phyloP scores from a whole-genome alignment of 2,113 vertebrate species.

The Crotalus viridis region DNA sequence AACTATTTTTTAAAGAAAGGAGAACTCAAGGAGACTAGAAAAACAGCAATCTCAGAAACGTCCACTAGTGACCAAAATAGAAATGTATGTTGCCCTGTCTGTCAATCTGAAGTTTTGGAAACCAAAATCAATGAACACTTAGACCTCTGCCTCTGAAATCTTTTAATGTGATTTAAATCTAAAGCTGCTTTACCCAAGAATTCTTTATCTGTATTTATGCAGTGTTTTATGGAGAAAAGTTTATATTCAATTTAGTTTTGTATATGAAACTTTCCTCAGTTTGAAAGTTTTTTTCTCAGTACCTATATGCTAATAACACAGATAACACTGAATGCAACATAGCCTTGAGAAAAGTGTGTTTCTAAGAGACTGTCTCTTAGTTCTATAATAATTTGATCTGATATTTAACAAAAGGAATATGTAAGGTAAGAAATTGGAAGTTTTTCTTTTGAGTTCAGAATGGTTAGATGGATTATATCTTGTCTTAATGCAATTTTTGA shows the following conservation, averaged over 20 bases:
- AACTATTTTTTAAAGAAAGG: conserved; percentile 58
- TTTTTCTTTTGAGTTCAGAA: background rate
- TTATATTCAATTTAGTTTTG: background rate
- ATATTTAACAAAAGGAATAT: background rate
- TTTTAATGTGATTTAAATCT: background rate
- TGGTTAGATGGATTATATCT: background rate
- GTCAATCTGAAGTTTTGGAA: conserved; percentile 74
- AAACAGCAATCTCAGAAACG: background rate
- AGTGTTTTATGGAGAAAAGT: background rate
- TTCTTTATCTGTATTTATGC: background rate
- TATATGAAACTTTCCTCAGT: background rate
- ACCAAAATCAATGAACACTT: conserved; percentile 86
- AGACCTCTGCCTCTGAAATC: conserved; percentile 78
- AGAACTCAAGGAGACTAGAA: background rate
- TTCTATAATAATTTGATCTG: background rate
- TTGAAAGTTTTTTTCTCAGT: background rate
- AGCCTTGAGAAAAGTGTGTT: background rate
- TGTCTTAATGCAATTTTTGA: background rate
- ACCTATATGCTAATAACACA: background rate
- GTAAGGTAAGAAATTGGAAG: background rate
- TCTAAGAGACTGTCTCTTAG: background rate
- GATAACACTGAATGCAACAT: background rate
- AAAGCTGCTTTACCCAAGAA: conserved; percentile 22
- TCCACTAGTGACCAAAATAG: conserved; percentile 7
- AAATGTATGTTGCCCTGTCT: conserved; percentile 85